Conservation (phyloP, 2,113 vertebrate species). For the Phasianus colchicus region DNA sequence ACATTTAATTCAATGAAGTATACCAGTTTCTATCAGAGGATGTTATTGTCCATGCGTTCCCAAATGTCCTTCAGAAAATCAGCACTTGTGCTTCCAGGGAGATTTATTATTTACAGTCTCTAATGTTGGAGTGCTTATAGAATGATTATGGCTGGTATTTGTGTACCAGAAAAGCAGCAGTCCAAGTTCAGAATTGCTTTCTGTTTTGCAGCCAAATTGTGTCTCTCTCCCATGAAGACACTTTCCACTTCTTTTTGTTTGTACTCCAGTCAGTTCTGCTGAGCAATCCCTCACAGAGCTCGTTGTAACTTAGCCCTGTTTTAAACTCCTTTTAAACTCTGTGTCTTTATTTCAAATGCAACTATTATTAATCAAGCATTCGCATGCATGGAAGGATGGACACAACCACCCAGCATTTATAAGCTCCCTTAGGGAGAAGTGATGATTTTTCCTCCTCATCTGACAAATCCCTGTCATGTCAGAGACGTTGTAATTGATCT, state of each 20-base stretch:
- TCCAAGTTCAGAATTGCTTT: not conserved
- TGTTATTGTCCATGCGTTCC: not conserved
- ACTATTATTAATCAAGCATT: not conserved
- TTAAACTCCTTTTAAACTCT: not conserved
- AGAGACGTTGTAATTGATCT: constrained; percentile 74
- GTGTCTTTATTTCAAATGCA: not conserved
- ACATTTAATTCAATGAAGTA: not conserved
- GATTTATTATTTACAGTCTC: not conserved
- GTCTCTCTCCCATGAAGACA: not conserved
- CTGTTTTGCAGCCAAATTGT: not conserved
- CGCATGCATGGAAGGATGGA: not conserved
- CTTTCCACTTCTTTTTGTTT: not conserved
- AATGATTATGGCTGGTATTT: not conserved
- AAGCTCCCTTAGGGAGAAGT: constrained; percentile 29
- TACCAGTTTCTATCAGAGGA: not conserved
- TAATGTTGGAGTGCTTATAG: not conserved
- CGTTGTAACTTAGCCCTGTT: not conserved
- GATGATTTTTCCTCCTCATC: constrained; percentile 20
- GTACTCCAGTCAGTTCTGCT: not conserved
- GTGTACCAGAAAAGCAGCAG: not conserved
- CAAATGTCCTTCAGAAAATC: not conserved
- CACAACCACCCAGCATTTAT: constrained; percentile 31
- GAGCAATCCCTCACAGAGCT: not conserved
- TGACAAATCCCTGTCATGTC: constrained; percentile 33
- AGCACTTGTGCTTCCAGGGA: not conserved